phyloP scores from a whole-genome alignment of 2,888 invertebrate genomes.

The Drosophila kuntzei region DNA sequence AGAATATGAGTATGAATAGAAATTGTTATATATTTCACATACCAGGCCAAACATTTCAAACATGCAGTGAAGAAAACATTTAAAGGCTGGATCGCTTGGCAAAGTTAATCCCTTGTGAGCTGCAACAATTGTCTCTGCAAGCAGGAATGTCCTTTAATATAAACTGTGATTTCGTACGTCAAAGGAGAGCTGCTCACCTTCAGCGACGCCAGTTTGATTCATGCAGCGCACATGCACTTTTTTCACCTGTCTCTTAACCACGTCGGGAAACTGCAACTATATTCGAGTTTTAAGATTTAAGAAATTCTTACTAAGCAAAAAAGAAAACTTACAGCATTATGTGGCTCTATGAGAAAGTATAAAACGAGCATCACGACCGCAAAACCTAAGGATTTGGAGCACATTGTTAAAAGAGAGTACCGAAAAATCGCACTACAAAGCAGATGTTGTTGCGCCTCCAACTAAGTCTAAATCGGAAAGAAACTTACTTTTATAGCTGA shows the following conservation, averaged over 20 bases:
- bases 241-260: conserved; percentile 71
- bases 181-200: conserved; percentile 65
- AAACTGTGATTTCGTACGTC: background rate
- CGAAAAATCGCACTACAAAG: background rate
- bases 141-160: background rate
- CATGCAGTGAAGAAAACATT: conserved; percentile 84
- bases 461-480: conserved; percentile 40
- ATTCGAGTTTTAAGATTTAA: background rate
- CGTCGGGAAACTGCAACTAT: conserved; percentile 78
- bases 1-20: background rate
- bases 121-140: conserved; percentile 58
- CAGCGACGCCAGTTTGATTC: conserved; percentile 68
- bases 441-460: conserved; percentile 3
- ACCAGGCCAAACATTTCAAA: conserved; percentile 83
- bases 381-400: conserved; percentile 35
- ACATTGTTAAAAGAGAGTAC: conserved; percentile 26
- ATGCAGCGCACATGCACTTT: conserved; percentile 78
- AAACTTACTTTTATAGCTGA: conserved; percentile 56
- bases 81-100: conserved; percentile 70
- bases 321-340: conserved; percentile 52
- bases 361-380: conserved; percentile 36
- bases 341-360: conserved; percentile 31
- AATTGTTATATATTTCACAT: conserved; percentile 18
- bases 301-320: too few species aligned
- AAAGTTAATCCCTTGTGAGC: conserved; percentile 57